phyloP scores from a whole-genome alignment of 2,888 invertebrate species.

The Pachymerium ferrugineum region DNA sequence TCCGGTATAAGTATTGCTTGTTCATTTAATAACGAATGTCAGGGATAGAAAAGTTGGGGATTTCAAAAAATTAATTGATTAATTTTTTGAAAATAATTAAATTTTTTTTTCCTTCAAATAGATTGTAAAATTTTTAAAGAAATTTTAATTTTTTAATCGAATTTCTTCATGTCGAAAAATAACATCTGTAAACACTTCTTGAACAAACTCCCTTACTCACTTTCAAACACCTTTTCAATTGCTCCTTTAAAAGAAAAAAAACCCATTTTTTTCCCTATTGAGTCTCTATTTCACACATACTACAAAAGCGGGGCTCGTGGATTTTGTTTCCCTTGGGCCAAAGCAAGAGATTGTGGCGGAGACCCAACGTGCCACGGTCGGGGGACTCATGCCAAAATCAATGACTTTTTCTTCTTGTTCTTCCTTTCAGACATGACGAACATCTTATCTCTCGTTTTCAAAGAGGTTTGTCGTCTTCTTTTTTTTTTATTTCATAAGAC shows the following conservation, averaged over 20 bases:
- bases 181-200: too few relatives aligned
- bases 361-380: conserved; percentile 24
- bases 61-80: too few relatives aligned
- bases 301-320: conserved; percentile 2
- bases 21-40: not conserved
- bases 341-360: conserved; percentile 18
- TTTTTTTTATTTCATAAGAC: conserved; percentile 7
- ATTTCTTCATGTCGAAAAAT: not conserved
- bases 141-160: not conserved
- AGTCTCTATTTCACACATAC: conserved; percentile 18
- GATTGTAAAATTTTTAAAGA: not conserved
- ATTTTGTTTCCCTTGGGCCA: conserved; percentile 27
- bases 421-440: conserved; percentile 19
- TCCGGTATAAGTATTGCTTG: not conserved
- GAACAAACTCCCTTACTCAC: too few relatives aligned
- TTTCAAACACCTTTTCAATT: conserved; percentile 11
- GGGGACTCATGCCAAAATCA: conserved; percentile 24
- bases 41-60: too few relatives aligned
- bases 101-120: not conserved
- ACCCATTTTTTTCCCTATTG: not conserved
- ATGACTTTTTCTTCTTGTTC: conserved; percentile 11
- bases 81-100: too few relatives aligned
- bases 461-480: conserved; percentile 23
- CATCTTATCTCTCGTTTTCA: conserved; percentile 5
- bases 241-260: not conserved